These are phyloP conservation scores for Empis stercorea DNA, from an alignment of 2,888 invertebrate genomes.

Conservation along the genomic window DNA sequence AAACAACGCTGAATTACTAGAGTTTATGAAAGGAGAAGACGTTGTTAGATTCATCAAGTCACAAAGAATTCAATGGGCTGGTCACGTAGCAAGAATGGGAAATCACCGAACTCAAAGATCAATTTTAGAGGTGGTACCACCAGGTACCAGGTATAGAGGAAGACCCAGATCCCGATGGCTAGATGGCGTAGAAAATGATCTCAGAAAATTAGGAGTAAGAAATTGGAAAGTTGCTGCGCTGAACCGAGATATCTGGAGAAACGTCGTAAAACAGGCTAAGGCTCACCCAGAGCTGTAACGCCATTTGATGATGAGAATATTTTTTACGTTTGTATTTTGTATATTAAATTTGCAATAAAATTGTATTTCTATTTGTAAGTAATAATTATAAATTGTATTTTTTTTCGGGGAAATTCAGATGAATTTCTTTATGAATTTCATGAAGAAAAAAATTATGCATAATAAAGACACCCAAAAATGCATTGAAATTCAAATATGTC, in stretches of 20 bases:
- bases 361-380: too few species aligned
- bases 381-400: too few species aligned
- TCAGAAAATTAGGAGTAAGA: too few species aligned
- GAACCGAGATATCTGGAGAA: background rate
- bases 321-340: too few species aligned
- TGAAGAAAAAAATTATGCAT: too few species aligned
- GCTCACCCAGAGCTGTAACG: background rate
- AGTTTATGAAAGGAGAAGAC: background rate
- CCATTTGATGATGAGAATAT: background rate
- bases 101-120: background rate
- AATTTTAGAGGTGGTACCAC: background rate
- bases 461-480: too few species aligned
- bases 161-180: background rate
- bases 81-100: background rate
- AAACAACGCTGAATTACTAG: background rate
- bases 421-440: too few species aligned
- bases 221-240: too few species aligned
- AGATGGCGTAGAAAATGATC: too few species aligned
- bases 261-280: background rate
- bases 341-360: too few species aligned
- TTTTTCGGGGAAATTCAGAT: too few species aligned
- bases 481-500: too few species aligned
- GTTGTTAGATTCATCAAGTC: background rate
- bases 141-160: background rate
- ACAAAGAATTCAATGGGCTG: background rate